Conservation (phyloP, 2,797 vertebrate species). For the Phrynocephalus forsythii region DNA sequence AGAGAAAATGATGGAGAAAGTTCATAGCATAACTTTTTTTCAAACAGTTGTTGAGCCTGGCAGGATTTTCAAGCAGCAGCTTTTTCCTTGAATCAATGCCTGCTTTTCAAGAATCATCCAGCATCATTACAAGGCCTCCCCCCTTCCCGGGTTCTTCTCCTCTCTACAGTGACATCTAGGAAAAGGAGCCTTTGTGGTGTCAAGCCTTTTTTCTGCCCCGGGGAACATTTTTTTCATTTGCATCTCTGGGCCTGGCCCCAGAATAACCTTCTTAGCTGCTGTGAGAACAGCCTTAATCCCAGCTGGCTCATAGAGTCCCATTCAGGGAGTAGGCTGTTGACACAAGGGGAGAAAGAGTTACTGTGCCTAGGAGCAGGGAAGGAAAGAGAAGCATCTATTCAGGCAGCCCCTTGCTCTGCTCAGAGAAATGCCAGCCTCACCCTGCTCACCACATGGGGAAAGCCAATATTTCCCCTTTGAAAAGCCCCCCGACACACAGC, state of each 20-base stretch:
- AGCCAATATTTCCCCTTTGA: conserved; percentile 37
- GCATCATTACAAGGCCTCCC: background rate
- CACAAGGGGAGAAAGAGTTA: conserved; percentile 27
- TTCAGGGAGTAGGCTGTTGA: conserved; percentile 48
- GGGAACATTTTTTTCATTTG: background rate
- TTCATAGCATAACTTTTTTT: background rate
- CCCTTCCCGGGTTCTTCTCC: background rate
- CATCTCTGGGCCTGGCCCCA: conserved; percentile 29
- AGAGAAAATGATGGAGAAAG: background rate
- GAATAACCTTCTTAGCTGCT: background rate
- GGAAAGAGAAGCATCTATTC: background rate
- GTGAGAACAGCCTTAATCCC: conserved; percentile 35
- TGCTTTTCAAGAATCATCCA: background rate
- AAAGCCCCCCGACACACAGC: conserved; percentile 14
- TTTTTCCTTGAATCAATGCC: background rate
- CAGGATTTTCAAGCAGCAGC: background rate
- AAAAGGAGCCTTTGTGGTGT: conserved; percentile 3
- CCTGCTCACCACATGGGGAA: conserved; percentile 36
- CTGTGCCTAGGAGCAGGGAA: conserved; percentile 56
- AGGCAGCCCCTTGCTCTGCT: background rate
- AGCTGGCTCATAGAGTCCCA: conserved; percentile 63
- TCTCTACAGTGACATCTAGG: background rate
- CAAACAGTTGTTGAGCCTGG: background rate
- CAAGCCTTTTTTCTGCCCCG: conserved; percentile 17
- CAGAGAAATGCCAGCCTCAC: conserved; percentile 25